Evolutionary conservation across 2,113 vertebrate species (phyloP), one percentile per base, ranked within the genome.

Genomic region (Tringa solitaria): DNA sequence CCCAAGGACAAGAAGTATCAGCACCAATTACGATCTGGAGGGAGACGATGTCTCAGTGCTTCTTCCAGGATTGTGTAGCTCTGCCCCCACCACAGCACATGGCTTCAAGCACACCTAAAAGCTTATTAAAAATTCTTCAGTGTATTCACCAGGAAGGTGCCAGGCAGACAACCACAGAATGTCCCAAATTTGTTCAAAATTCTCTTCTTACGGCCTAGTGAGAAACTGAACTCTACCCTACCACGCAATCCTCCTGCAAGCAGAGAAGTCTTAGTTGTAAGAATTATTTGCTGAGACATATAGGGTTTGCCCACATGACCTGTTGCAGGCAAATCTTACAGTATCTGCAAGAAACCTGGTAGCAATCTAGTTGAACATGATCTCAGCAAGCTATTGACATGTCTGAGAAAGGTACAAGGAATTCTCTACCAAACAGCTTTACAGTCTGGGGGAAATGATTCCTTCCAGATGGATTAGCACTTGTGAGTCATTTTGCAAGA

Each of bases 391-490:
- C 39, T 77, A 59, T 23, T 76, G 76, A 92, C 73, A 83, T 37
- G 51, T 43, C 74, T 85, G 93, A 96, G 75, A 87, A 93, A 80
- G 56, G 91, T 46, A 72, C 30, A 67, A 83, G 81, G 65, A 72
- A 85, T 45, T 84, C 54, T 76, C 85, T 39, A 68, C 68, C 57
- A 59, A 94, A 81, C 46, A 70, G 79, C 46, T 94, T 87, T 80
- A 48, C 35, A 57, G 61, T 63, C 82, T 27, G 67, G 67, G 68
- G 87, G 84, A 90, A 96, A 84, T 77, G 28, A 94, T 83, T 89
- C 83, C 68, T 77, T 92, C 92, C 87, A 95, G 89, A 90, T 90
- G 80, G 70, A 91, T 92, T 70, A 80, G 81, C 73, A 68, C 59
- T 84, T 50, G 46, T 82, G 81, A 93, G 68, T 65, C 27, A 15